Evolutionary conservation across 37 sponge, comb jelly and placozoan genomes (phyloP), one percentile per base, ranked within the genome.

Genomic region (Dysidea cf. avara): DNA sequence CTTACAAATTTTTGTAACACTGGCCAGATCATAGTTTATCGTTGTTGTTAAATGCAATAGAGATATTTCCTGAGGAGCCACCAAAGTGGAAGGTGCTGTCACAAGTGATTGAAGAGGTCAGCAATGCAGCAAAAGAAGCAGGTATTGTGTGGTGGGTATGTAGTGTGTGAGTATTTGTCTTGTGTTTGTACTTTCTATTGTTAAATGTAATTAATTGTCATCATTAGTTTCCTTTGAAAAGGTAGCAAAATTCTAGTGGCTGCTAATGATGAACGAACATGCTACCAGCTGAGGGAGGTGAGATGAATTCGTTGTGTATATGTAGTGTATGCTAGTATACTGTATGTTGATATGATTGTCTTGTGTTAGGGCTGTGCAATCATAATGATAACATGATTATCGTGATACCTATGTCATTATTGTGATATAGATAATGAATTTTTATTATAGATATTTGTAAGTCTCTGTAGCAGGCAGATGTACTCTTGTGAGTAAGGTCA

Each of bases 21-120:
- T n/a, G n/a, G n/a, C n/a, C n/a, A n/a, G n/a, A n/a, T n/a, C n/a
- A n/a, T n/a, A n/a, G n/a, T n/a, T n/a, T n/a, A n/a, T n/a, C n/a
- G n/a, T n/a, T n/a, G n/a, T n/a, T n/a, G n/a, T n/a, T n/a, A n/a
- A n/a, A n/a, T n/a, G n/a, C n/a, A n/a, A n/a, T n/a, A 81, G 88
- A 40, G 43, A 56, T 80, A 28, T 16, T 47, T 7, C 80, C 88
- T 1, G 96, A 95, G 64, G 86, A 81, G 61, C 87, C 75, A 47
- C 93, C 96, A 36, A 95, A 95, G 80, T 95, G 96, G 96, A 58
- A 77, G 33, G 72, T 95, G 50, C 78, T 95, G 31, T 49, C 88
- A 0, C 79, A 92, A 62, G 83, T 95, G 13, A 71, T 95, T 56
- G 89, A 77, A 24, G 96, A 88, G 43, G 68, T 91, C 7, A 61